phyloP scores from a whole-genome alignment of 2,113 vertebrate species.

The Myrmecobius fasciatus region DNA sequence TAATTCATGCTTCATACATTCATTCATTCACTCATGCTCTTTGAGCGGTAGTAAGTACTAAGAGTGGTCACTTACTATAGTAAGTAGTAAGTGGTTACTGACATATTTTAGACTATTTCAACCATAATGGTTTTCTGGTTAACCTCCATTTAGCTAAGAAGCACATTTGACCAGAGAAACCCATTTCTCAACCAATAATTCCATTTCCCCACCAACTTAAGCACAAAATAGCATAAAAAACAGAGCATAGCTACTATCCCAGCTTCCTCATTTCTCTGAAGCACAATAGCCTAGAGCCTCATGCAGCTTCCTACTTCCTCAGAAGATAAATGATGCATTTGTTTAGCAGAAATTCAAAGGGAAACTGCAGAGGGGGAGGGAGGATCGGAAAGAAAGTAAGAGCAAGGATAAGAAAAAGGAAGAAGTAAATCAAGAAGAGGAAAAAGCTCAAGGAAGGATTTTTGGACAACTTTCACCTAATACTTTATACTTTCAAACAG shows the following conservation, averaged over 20 bases:
- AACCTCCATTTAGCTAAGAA: neutral
- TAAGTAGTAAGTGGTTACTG: neutral
- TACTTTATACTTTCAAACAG: neutral
- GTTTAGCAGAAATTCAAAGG: slow-evolving; percentile 2
- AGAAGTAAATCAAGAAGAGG: neutral
- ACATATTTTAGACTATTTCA: neutral
- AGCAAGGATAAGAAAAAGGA: neutral
- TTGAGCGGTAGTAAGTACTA: neutral
- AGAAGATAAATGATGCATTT: neutral
- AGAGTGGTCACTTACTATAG: neutral
- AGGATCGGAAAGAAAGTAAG: slow-evolving; percentile 3
- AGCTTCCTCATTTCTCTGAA: neutral
- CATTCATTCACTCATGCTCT: neutral
- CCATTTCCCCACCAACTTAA: neutral
- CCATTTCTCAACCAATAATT: neutral
- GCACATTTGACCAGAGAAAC: neutral
- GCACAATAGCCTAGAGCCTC: neutral
- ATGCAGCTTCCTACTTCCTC: neutral
- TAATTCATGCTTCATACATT: neutral
- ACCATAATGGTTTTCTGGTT: neutral
- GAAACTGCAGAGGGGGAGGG: neutral
- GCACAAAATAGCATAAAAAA: neutral
- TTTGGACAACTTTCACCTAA: neutral
- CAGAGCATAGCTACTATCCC: neutral
- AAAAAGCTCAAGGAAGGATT: neutral